These are phyloP conservation scores for Tamias sibiricus DNA, from an alignment of 2,113 vertebrate species.

Conservation along the genomic window DNA sequence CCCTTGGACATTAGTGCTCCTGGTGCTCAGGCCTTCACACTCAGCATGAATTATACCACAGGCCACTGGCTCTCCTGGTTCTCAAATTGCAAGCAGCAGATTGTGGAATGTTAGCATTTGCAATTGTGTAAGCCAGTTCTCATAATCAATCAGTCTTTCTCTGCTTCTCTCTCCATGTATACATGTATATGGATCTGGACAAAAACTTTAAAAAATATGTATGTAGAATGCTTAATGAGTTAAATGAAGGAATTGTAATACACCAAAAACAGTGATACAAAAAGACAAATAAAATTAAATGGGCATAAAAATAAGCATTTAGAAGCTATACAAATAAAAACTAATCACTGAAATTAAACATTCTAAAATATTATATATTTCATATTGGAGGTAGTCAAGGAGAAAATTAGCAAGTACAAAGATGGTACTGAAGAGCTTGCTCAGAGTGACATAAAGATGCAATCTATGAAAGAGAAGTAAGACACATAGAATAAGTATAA, in stretches of 20 bases:
- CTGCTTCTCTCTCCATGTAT: neutral
- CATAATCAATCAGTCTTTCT: neutral
- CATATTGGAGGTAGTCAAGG: neutral
- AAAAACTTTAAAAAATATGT: constrained; percentile 25
- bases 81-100: neutral
- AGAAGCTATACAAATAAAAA: neutral
- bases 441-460: neutral
- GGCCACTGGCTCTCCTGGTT: neutral
- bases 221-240: neutral
- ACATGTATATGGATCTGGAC: neutral
- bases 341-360: neutral
- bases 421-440: neutral
- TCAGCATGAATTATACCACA: neutral
- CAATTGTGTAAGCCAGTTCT: neutral
- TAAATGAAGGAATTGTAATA: neutral
- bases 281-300: neutral
- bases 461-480: neutral
- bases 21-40: neutral
- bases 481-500: neutral
- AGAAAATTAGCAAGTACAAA: neutral
- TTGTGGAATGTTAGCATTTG: neutral
- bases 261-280: neutral
- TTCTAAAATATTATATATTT: neutral
- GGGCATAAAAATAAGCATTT: neutral
- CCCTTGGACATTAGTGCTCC: no score